A percentile compares a stretch with the other conserved stretches of the same genome.
These are phyloP conservation scores for Ectemnius cavifrons DNA, from an alignment of 2,888 invertebrate genomes.

Conservation along the genomic window DNA sequence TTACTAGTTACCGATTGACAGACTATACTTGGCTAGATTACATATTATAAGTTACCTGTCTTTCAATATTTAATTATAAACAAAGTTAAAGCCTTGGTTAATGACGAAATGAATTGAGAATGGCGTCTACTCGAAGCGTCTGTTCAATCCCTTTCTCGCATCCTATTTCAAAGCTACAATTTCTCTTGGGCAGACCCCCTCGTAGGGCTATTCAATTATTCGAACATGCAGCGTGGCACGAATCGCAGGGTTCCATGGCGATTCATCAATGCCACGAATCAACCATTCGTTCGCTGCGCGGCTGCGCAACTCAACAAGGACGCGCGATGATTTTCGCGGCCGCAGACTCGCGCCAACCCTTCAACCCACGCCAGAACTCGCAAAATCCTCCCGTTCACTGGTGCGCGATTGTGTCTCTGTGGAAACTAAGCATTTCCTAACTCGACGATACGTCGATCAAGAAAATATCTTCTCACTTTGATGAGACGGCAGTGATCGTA, in stretches of 20 bases:
- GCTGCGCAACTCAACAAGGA: conserved; percentile 43
- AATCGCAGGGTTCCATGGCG: conserved; percentile 32
- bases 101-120: too few relatives aligned
- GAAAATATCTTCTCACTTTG: too few relatives aligned
- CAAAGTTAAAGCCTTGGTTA: too few relatives aligned
- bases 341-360: conserved; percentile 9
- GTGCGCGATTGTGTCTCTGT: too few relatives aligned
- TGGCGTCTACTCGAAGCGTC: not conserved
- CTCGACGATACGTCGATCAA: too few relatives aligned
- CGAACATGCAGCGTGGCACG: conserved; percentile 14
- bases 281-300: conserved; percentile 37
- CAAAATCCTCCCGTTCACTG: conserved; percentile 21
- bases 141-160: too few relatives aligned
- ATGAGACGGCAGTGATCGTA: too few relatives aligned
- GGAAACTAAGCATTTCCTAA: too few relatives aligned
- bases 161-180: conserved; percentile 25
- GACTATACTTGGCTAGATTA: too few relatives aligned
- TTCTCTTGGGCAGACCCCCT: conserved; percentile 15
- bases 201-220: conserved; percentile 32
- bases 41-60: too few relatives aligned
- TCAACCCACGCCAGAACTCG: conserved; percentile 27
- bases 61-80: too few relatives aligned
- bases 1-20: too few relatives aligned
- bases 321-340: conserved; percentile 37
- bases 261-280: conserved; percentile 46